Conservation (phyloP, 2,888 invertebrate species). For the Dicyrtoma fusca region DNA sequence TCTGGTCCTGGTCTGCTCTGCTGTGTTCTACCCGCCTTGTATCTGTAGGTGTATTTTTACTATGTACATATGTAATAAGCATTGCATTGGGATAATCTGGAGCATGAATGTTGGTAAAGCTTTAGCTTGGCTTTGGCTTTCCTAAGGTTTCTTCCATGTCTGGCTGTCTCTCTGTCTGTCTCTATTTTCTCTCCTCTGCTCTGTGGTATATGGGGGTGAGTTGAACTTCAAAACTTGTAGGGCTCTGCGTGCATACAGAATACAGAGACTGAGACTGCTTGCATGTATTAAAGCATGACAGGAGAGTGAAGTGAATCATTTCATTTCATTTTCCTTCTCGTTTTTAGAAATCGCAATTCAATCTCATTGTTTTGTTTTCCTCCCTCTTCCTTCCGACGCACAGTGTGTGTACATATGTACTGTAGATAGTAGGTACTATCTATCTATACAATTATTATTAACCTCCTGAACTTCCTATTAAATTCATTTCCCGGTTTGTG, state of each 20-base stretch:
- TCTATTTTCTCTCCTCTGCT: neutral
- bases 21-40: no score
- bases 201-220: conserved; percentile 14
- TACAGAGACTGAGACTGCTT: neutral
- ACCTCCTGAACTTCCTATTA: no score
- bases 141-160: no score
- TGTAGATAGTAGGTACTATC: no score
- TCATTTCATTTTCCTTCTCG: neutral
- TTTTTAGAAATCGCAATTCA: conserved; percentile 25
- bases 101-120: no score
- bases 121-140: no score
- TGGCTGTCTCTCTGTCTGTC: neutral
- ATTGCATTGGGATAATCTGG: no score
- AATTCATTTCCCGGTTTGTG: no score
- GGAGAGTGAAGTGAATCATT: conserved; percentile 19
- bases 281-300: conserved; percentile 22
- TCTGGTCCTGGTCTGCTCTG: no score
- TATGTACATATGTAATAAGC: neutral
- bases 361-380: conserved; percentile 26
- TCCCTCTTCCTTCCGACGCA: conserved; percentile 13
- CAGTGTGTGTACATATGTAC: neutral
- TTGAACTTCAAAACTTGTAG: neutral
- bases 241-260: no score
- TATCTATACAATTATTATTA: no score
- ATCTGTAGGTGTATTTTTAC: neutral